Conservation (phyloP, 2,888 invertebrate genomes). For the Liposcelis brunnea region DNA sequence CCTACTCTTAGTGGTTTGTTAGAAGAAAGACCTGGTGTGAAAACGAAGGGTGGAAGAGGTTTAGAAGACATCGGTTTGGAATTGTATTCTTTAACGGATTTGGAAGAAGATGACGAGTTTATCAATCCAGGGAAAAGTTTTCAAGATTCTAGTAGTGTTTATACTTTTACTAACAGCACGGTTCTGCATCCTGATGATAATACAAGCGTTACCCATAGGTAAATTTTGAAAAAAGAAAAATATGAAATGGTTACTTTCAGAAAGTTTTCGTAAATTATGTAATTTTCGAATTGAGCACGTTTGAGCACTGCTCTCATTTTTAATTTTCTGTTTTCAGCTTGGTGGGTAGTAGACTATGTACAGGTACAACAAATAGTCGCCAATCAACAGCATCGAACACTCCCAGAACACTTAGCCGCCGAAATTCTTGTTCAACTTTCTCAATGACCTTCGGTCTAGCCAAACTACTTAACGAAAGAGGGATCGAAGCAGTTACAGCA, state of each 20-base stretch:
- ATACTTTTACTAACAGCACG: constrained; percentile 75
- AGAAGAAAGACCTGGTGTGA: constrained; percentile 82
- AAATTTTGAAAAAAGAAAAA: constrained; percentile 4
- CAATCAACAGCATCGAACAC: constrained; percentile 31
- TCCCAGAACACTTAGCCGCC: constrained; percentile 41
- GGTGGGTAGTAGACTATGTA: constrained; percentile 47
- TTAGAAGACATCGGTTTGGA: constrained; percentile 59
- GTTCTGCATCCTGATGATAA: constrained; percentile 82
- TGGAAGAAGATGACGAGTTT: constrained; percentile 53
- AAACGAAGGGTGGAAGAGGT: constrained; percentile 59
- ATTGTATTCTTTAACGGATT: constrained; percentile 45
- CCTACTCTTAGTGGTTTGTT: constrained; percentile 80
- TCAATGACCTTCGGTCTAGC: constrained; percentile 57
- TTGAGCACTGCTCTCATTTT: no score
- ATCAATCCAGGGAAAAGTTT: constrained; percentile 52
- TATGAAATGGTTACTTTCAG: no score
- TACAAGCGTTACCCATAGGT: constrained; percentile 40
- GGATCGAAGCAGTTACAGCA: constrained; percentile 54
- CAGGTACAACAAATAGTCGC: constrained; percentile 32
- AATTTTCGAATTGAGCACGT: no score
- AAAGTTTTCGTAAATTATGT: no score
- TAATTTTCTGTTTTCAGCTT: constrained; percentile 25
- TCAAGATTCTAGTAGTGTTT: constrained; percentile 60
- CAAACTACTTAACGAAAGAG: constrained; percentile 59
- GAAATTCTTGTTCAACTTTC: constrained; percentile 65